These are phyloP conservation scores for Channa striata DNA, from an alignment of 2,797 vertebrate genomes.

Conservation along the genomic window DNA sequence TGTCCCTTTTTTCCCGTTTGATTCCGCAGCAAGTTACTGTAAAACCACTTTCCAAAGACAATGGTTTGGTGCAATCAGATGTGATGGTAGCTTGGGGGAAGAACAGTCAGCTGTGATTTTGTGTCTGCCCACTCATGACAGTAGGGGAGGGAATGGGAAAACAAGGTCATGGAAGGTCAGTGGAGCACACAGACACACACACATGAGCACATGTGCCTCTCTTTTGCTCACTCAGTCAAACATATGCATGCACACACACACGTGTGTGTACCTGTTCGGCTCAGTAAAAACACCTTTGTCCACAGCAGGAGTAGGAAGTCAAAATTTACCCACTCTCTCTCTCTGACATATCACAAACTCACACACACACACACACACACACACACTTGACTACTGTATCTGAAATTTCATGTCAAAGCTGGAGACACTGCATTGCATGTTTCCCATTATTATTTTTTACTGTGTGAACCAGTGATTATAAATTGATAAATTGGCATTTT, in stretches of 20 bases:
- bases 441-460: no score
- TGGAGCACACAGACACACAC: conserved; percentile 14
- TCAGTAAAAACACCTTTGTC: conserved; percentile 26
- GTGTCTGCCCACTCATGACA: conserved; percentile 63
- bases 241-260: conserved; percentile 6
- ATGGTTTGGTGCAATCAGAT: conserved; percentile 51
- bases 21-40: conserved; percentile 24
- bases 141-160: conserved; percentile 43
- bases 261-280: conserved; percentile 29
- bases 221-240: not conserved
- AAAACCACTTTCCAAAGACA: conserved; percentile 32
- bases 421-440: no score
- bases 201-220: conserved; percentile 12
- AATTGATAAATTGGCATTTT: not conserved
- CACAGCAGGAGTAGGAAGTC: conserved; percentile 27
- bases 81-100: conserved; percentile 51
- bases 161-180: conserved; percentile 58
- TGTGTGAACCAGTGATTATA: not conserved
- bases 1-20: no score
- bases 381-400: not conserved
- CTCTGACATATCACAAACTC: not conserved
- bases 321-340: conserved; percentile 15
- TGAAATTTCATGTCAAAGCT: no score
- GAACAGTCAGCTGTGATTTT: conserved; percentile 59
- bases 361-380: not conserved